These are phyloP conservation scores for Lacanobia wlatinum DNA, from an alignment of 2,888 invertebrate genomes.

Conservation along the genomic window DNA sequence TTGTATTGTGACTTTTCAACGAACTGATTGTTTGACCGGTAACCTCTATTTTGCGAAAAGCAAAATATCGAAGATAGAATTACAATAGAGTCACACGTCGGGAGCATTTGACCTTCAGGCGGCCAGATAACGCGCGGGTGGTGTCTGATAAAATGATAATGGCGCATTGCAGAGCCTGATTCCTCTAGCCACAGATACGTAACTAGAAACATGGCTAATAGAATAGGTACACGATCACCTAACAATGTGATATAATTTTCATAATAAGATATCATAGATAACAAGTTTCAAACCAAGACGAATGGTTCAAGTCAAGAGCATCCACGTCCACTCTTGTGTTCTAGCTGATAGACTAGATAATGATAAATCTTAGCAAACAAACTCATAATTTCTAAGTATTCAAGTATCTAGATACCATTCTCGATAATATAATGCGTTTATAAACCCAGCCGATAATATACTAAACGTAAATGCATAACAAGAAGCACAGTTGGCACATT, in stretches of 20 bases:
- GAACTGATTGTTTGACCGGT: slow-evolving; percentile 46
- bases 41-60: slow-evolving; percentile 50
- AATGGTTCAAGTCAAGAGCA: slow-evolving; percentile 13
- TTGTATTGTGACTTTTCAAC: slow-evolving; percentile 3
- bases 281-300: slow-evolving; percentile 3
- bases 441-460: not conserved
- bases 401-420: not conserved
- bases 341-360: slow-evolving; percentile 19
- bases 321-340: slow-evolving; percentile 3
- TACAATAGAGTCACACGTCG: slow-evolving; percentile 59
- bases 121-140: slow-evolving; percentile 75
- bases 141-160: slow-evolving; percentile 81
- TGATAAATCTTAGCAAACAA: slow-evolving; percentile 11
- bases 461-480: not conserved
- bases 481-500: slow-evolving; percentile 14
- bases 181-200: slow-evolving; percentile 56
- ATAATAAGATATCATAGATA: slow-evolving; percentile 50
- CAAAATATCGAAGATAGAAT: slow-evolving; percentile 58
- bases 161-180: slow-evolving; percentile 72
- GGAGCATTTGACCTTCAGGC: slow-evolving; percentile 77
- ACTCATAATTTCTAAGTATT: not conserved
- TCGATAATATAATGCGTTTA: not conserved
- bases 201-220: slow-evolving; percentile 41
- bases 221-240: slow-evolving; percentile 37
- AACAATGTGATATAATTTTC: slow-evolving; percentile 45